A percentile compares a stretch with the other conserved stretches of the same genome.
phyloP scores from a whole-genome alignment of 2,113 vertebrate genomes.

The Ranitomeya imitator region DNA sequence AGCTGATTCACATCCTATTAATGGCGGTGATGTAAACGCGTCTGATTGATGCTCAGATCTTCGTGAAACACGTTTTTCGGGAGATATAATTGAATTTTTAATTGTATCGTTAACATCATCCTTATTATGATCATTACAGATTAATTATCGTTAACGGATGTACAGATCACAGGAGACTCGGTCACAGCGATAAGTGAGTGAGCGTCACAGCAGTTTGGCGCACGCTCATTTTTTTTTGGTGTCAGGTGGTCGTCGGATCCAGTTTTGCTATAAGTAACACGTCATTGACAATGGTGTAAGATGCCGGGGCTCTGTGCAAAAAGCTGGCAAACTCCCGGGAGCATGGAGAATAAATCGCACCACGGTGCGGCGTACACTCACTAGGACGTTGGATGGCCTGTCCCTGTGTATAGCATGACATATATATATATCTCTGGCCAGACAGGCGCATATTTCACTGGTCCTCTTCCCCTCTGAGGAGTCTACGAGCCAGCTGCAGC shows the following conservation, averaged over 20 bases:
- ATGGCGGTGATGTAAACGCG: not conserved
- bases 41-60: not conserved
- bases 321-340: slow-evolving; percentile 9
- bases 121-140: slow-evolving; percentile 2
- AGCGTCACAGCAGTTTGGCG: not conserved
- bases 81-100: slow-evolving; percentile 22
- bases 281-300: slow-evolving; percentile 9
- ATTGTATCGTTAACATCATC: not conserved
- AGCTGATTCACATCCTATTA: not conserved
- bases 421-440: not conserved
- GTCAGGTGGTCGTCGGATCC: slow-evolving; percentile 17
- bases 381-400: slow-evolving; percentile 37
- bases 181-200: not conserved
- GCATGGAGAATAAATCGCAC: slow-evolving; percentile 38
- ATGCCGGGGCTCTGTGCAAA: slow-evolving; percentile 10
- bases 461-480: not conserved
- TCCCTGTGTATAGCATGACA: slow-evolving; percentile 21
- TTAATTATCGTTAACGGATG: not conserved
- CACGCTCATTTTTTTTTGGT: not conserved
- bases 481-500: slow-evolving; percentile 15
- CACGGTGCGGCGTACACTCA: slow-evolving; percentile 16
- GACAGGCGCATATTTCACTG: slow-evolving; percentile 1
- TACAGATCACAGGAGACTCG: slow-evolving; percentile 3
- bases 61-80: not conserved
- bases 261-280: slow-evolving; percentile 21